These are phyloP conservation scores for Cryptomyrus ogoouensis DNA, from an alignment of 2,113 vertebrate genomes.

Conservation along the genomic window DNA sequence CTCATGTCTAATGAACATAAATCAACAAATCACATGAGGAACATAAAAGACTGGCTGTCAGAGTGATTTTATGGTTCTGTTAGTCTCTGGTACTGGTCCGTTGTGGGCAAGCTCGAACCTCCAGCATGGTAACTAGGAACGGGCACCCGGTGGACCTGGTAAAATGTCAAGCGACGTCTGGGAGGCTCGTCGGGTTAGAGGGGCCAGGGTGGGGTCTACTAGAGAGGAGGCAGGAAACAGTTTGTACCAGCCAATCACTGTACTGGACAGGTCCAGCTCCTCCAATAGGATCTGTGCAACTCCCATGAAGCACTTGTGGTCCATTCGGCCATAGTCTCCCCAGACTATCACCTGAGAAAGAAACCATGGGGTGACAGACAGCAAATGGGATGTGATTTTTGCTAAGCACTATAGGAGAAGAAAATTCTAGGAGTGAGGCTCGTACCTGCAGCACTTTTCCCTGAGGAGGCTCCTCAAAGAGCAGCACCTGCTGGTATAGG, in stretches of 20 bases:
- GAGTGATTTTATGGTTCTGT: neutral
- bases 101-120: neutral
- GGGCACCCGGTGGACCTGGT: conserved; percentile 83
- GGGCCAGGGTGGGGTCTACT: conserved; percentile 95
- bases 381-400: neutral
- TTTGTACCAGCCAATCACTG: conserved; percentile 99
- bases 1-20: neutral
- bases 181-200: conserved; percentile 91
- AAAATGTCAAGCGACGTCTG: conserved; percentile 97
- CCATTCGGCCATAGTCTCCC: conserved; percentile 98
- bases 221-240: conserved; percentile 95
- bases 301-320: conserved; percentile 99
- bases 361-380: conserved; percentile 15
- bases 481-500: conserved; percentile 91
- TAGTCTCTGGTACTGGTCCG: neutral
- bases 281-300: conserved; percentile 97
- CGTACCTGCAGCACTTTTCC: conserved; percentile 96
- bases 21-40: neutral
- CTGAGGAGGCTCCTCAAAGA: conserved; percentile 94
- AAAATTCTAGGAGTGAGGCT: conserved; percentile 27
- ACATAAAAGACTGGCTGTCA: neutral
- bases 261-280: conserved; percentile 94
- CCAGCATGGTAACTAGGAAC: conserved; percentile 76
- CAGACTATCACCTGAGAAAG: conserved; percentile 90
- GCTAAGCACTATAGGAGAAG: neutral